A percentile compares a stretch with the other conserved stretches of the same genome.
These are phyloP conservation scores for Ranitomeya variabilis DNA, from an alignment of 2,113 vertebrate species.

Conservation along the genomic window DNA sequence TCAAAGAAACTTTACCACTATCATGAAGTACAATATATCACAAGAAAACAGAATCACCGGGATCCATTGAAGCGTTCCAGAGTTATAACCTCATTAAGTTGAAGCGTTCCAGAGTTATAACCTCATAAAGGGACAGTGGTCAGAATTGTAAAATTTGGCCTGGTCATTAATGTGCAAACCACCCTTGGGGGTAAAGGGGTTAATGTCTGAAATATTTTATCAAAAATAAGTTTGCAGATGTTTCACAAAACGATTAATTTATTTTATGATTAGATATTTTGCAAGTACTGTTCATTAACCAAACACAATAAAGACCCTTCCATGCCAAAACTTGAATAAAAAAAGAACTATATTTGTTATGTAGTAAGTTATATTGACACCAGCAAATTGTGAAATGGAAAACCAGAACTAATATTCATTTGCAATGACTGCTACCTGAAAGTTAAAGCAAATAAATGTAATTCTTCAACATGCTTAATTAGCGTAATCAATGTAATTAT, in stretches of 20 bases:
- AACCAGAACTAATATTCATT: neutral
- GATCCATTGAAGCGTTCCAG: no score
- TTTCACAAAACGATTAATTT: neutral
- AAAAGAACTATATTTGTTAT: neutral
- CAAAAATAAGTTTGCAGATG: neutral
- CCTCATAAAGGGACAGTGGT: no score
- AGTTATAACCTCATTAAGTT: no score
- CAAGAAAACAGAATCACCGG: no score
- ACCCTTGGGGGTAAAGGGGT: no score
- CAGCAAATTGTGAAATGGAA: neutral
- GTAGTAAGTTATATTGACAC: neutral
- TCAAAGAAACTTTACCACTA: no score
- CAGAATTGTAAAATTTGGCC: no score
- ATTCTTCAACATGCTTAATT: conserved; percentile 9
- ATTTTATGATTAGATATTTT: neutral
- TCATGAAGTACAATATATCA: no score
- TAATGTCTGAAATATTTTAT: neutral
- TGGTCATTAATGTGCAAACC: no score
- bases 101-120: no score
- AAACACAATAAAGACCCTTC: neutral
- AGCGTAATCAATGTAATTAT: conserved; percentile 23
- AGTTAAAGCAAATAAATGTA: neutral
- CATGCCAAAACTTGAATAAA: neutral
- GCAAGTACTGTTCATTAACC: neutral
- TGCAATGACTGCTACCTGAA: neutral